phyloP scores from a whole-genome alignment of 2,113 vertebrate species.

The Zosterops borbonicus region DNA sequence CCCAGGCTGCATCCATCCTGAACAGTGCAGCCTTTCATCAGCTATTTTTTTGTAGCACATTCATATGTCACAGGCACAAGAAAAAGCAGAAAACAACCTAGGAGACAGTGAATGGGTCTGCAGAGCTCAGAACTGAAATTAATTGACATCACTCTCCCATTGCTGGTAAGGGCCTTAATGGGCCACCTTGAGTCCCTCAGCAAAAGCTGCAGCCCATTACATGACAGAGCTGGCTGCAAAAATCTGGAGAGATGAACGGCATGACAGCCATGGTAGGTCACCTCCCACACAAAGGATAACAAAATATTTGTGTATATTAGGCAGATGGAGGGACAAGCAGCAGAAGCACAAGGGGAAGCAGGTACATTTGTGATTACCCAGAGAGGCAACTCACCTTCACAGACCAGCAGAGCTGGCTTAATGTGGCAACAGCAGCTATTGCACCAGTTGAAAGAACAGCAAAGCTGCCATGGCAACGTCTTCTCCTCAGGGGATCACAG shows the following conservation, averaged over 20 bases:
- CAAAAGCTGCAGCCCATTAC: background rate
- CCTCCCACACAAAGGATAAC: background rate
- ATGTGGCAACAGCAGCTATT: constrained; percentile 2
- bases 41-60: background rate
- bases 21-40: background rate
- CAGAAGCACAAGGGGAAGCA: background rate
- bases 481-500: background rate
- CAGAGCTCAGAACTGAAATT: background rate
- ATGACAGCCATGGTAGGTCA: background rate
- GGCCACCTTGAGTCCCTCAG: background rate
- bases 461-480: constrained; percentile 1
- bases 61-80: background rate
- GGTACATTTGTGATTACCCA: background rate
- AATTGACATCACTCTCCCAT: background rate
- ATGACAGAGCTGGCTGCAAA: background rate
- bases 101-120: background rate
- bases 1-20: background rate
- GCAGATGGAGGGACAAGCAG: background rate
- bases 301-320: background rate
- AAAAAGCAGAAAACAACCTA: background rate
- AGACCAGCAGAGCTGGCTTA: constrained; percentile 35
- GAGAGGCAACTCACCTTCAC: constrained; percentile 42
- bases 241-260: background rate
- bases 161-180: background rate
- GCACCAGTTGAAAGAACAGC: constrained; percentile 17